Evolutionary conservation across 2,797 vertebrate species (phyloP).

Genomic region (Apodemus agrarius): DNA sequence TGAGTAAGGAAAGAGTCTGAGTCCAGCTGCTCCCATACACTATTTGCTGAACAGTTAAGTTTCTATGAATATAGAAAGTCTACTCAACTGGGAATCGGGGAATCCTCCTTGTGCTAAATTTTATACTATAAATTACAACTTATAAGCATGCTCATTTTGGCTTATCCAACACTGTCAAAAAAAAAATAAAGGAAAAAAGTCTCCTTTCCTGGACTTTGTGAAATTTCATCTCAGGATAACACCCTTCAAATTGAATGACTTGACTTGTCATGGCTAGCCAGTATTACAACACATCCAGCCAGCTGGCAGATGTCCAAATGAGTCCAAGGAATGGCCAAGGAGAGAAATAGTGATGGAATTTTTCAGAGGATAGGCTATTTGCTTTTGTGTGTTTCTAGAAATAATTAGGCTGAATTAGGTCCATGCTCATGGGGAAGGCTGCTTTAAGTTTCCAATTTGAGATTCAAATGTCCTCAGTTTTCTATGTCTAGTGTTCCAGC

Average conservation of each 20-base stretch:
- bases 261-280: conserved; percentile 72
- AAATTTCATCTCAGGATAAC: conserved; percentile 72
- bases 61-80: conserved; percentile 36
- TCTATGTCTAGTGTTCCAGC: conserved; percentile 57
- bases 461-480: conserved; percentile 65
- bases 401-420: conserved; percentile 76
- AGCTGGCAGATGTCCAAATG: conserved; percentile 78
- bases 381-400: conserved; percentile 77
- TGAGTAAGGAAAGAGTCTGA: conserved; percentile 60
- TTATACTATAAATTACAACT: conserved; percentile 25
- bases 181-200: conserved; percentile 1
- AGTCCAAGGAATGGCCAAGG: conserved; percentile 70
- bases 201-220: conserved; percentile 55
- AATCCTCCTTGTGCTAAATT: conserved; percentile 35
- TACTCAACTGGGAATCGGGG: not conserved
- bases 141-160: conserved; percentile 68
- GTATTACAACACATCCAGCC: conserved; percentile 72
- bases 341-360: conserved; percentile 74
- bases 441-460: conserved; percentile 65
- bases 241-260: conserved; percentile 58
- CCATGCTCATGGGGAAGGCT: conserved; percentile 31
- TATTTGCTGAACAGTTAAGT: conserved; percentile 73
- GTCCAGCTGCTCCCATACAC: conserved; percentile 53
- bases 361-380: conserved; percentile 72
- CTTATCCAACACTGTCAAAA: conserved; percentile 44